Conservation (phyloP, 2,113 vertebrate species). For the Phyllostomus hastatus region DNA sequence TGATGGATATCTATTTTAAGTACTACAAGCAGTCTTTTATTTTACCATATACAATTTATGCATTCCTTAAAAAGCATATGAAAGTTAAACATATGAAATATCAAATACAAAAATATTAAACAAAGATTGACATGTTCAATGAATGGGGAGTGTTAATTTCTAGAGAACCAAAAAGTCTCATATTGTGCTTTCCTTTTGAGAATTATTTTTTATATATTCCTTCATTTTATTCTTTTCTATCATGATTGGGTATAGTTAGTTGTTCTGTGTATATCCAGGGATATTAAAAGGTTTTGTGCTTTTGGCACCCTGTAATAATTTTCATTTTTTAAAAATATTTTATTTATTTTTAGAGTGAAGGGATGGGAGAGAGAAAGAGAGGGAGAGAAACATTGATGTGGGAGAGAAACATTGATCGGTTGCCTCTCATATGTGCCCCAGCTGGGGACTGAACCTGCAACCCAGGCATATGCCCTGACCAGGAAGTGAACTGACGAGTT, state of each 20-base stretch:
- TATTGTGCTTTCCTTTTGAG: background rate
- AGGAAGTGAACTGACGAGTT: too few relatives aligned
- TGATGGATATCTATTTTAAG: background rate
- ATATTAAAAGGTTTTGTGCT: background rate
- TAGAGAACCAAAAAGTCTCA: conserved; percentile 29
- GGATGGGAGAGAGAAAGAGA: too few relatives aligned
- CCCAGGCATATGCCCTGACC: too few relatives aligned
- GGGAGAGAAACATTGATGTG: too few relatives aligned
- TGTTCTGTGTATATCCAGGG: background rate
- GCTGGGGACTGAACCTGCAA: too few relatives aligned
- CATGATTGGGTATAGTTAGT: background rate
- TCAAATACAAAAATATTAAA: background rate
- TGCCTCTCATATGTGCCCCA: too few relatives aligned
- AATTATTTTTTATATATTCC: background rate
- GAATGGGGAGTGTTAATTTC: background rate
- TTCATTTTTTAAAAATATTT: background rate
- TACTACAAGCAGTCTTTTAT: background rate
- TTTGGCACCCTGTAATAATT: background rate
- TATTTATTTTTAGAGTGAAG: too few relatives aligned
- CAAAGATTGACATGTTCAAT: background rate
- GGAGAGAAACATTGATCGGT: too few relatives aligned
- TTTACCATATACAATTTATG: background rate
- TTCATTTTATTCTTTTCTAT: background rate
- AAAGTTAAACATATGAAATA: background rate
- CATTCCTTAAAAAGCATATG: background rate